phyloP scores from a whole-genome alignment of 64 coral and sea anemone species.

The Actinia equina region DNA sequence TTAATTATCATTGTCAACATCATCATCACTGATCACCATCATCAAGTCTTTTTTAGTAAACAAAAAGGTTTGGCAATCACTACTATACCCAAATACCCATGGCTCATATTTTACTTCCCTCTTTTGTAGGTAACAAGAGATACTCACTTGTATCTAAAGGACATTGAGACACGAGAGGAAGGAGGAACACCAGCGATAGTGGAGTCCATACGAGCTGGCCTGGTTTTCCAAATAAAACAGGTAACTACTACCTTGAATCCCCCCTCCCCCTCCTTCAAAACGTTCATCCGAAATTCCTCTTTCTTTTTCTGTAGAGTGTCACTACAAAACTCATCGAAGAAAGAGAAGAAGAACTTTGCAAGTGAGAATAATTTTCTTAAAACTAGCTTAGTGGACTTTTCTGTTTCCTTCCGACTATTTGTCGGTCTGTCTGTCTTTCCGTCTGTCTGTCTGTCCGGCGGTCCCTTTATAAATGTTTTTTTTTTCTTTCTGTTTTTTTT shows the following conservation, averaged over 20 bases:
- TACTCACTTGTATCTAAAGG: conserved; percentile 84
- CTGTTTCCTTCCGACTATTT: no score
- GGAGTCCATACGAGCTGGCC: conserved; percentile 91
- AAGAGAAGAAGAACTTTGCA: conserved; percentile 84
- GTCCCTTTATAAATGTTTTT: no score
- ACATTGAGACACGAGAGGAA: conserved; percentile 92
- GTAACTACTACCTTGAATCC: conserved; percentile 4
- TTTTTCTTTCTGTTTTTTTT: not conserved
- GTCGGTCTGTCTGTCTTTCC: no score
- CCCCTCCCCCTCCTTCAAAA: not conserved
- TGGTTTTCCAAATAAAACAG: conserved; percentile 99
- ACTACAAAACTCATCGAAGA: conserved; percentile 62
- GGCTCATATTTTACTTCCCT: no score
- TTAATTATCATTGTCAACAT: no score
- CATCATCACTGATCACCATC: no score
- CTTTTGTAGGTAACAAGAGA: conserved; percentile 79
- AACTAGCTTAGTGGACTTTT: not conserved
- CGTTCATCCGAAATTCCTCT: no score
- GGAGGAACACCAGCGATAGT: conserved; percentile 98
- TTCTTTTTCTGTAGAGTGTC: conserved; percentile 38
- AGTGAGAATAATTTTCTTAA: conserved; percentile 14
- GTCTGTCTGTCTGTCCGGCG: no score
- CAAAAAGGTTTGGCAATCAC: no score
- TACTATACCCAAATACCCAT: no score
- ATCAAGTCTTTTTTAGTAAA: no score